Conservation (phyloP, 2,797 vertebrate species). For the Linurgus olivaceus region DNA sequence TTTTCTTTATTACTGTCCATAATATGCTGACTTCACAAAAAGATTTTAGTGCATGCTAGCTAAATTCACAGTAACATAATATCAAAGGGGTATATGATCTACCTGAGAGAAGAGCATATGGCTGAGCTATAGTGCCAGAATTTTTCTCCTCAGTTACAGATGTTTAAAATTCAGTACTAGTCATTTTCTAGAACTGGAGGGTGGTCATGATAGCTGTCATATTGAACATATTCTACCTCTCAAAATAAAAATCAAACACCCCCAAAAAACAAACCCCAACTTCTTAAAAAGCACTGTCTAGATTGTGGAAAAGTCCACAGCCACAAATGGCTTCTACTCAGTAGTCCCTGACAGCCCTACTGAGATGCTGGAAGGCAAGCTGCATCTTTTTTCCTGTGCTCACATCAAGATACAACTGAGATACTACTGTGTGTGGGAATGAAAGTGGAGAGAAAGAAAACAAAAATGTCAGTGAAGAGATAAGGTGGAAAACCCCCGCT, state of each 20-base stretch:
- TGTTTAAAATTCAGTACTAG: neutral
- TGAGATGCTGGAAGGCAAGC: neutral
- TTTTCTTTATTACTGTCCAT: neutral
- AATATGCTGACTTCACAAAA: neutral
- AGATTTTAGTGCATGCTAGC: rapidly evolving
- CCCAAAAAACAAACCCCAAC: neutral
- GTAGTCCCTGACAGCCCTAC: neutral
- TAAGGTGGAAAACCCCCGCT: neutral
- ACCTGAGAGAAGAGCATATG: neutral
- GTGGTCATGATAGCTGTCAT: neutral
- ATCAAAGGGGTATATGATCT: neutral
- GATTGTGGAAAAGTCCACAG: neutral
- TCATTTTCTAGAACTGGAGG: neutral
- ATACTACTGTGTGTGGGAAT: neutral
- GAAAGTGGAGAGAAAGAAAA: conserved; percentile 7
- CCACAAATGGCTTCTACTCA: neutral
- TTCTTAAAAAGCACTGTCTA: neutral
- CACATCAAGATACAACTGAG: neutral
- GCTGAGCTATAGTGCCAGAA: neutral
- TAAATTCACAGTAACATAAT: neutral
- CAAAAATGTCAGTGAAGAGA: neutral
- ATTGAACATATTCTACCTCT: neutral
- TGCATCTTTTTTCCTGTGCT: neutral
- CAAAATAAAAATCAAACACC: neutral
- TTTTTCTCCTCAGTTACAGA: neutral